A percentile compares a stretch with the other conserved stretches of the same genome.
These are phyloP conservation scores for Eueremaeus valkanovi DNA, from an alignment of 2,888 invertebrate genomes.

Conservation along the genomic window DNA sequence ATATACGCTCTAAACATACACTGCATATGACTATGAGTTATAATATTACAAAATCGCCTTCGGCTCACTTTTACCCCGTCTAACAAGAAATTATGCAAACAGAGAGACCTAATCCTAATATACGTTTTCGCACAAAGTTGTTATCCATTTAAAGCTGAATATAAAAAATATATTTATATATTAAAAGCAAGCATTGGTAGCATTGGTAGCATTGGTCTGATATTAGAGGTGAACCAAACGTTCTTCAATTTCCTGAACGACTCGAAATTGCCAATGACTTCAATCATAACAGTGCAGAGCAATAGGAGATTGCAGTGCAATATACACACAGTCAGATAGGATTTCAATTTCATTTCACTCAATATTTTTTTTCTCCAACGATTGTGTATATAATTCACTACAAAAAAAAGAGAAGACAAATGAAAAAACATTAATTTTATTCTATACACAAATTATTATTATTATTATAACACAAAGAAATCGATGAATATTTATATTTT, in stretches of 20 bases:
- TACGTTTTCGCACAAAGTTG: background rate
- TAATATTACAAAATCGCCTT: slow-evolving; percentile 18
- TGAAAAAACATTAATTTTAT: no score
- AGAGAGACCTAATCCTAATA: slow-evolving; percentile 30
- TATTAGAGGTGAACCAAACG: slow-evolving; percentile 35
- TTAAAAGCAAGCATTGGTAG: background rate
- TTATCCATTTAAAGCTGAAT: slow-evolving; percentile 24
- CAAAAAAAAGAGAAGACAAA: no score
- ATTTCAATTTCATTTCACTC: background rate
- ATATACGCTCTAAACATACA: background rate
- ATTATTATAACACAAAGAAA: no score
- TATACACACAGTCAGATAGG: no score
- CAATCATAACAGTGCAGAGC: slow-evolving; percentile 15
- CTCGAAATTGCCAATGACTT: background rate
- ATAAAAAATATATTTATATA: background rate
- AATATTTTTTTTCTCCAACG: background rate
- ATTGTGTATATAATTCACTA: background rate
- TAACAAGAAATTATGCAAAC: slow-evolving; percentile 33
- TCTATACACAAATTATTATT: no score
- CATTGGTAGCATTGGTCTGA: background rate
- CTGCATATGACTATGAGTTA: background rate
- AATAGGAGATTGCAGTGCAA: background rate
- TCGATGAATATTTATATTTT: no score
- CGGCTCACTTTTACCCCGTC: slow-evolving; percentile 24
- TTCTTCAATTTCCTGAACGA: slow-evolving; percentile 34